These are phyloP conservation scores for Acanthosepion lycidas DNA, from an alignment of 2,888 invertebrate species.

Conservation along the genomic window DNA sequence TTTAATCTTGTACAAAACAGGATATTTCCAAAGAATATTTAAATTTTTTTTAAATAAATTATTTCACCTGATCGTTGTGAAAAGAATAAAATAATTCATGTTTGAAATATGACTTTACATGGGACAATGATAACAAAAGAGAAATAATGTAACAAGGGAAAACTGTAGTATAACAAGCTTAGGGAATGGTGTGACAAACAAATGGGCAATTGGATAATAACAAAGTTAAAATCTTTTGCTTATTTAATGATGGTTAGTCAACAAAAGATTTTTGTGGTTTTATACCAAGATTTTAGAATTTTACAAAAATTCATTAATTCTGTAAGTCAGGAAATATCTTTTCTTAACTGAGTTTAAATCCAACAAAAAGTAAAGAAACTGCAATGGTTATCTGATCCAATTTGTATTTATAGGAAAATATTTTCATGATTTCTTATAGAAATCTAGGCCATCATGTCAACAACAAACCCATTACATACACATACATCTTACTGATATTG, in stretches of 20 bases:
- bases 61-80: not conserved
- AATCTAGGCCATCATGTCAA: not conserved
- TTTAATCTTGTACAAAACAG: no score
- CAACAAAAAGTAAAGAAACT: not conserved
- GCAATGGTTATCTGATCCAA: no score
- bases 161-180: not conserved
- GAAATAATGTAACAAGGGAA: not conserved
- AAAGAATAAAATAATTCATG: not conserved
- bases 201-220: not conserved
- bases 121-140: not conserved
- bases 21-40: no score
- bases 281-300: not conserved
- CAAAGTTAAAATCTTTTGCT: not conserved
- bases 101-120: conserved; percentile 7
- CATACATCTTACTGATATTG: not conserved
- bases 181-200: conserved; percentile 12
- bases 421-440: not conserved
- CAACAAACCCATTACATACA: not conserved
- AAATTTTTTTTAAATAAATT: no score
- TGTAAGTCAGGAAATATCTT: not conserved
- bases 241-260: conserved; percentile 33
- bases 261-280: not conserved
- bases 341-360: not conserved
- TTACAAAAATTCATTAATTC: not conserved
- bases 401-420: not conserved